Evolutionary conservation across 1,140 invertebrate genomes (phyloP), one percentile per base, ranked within the genome.

Genomic region (Leguminivora glycinivorella): DNA sequence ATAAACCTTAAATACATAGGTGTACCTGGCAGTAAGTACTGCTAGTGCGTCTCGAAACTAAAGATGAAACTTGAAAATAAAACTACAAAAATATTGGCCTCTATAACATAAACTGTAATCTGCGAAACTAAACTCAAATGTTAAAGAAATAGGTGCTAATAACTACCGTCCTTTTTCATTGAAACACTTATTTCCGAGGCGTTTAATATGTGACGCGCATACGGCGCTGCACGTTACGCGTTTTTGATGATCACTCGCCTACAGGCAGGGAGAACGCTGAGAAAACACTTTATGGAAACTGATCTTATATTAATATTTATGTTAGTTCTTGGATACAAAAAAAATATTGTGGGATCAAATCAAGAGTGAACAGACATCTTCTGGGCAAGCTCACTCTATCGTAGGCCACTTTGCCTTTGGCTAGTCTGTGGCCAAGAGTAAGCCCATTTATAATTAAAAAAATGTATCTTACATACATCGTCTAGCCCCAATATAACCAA

Each of bases 151-250:
- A 63, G n/a, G 24, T 4, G 58, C 14, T 63, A 25, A 60, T 34
- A 63, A 63, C 31, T 63, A 63, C 58, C 26, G n/a, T 19, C 26
- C 25, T n/a, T 63, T 58, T 60, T 63, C 58, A 34, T 63, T 63
- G 58, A 29, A 29, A 29, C 29, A 63, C 26, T 63, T 63, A 63
- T 63, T 63, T 63, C 26, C 58, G 58, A 63, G 58, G 29, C 58
- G 25, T 63, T 63, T 63, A 63, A 63, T 63, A 63, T 63, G 25
- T 63, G 58, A 63, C 26, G 58, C 58, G 58, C 58, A 29, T 63
- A 63, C 58, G 58, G 58, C 58, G 58, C 22, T 29, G 58, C 29
- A 63, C 58, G 26, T 26, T 63, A 29, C 58, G 58, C 25, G 58
- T 63, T 63, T 63, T 63, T 63, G 58, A 34, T 63, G 58, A 63